Evolutionary conservation across 2,888 invertebrate genomes (phyloP).

Genomic region (Nesidiocoris tenuis): DNA sequence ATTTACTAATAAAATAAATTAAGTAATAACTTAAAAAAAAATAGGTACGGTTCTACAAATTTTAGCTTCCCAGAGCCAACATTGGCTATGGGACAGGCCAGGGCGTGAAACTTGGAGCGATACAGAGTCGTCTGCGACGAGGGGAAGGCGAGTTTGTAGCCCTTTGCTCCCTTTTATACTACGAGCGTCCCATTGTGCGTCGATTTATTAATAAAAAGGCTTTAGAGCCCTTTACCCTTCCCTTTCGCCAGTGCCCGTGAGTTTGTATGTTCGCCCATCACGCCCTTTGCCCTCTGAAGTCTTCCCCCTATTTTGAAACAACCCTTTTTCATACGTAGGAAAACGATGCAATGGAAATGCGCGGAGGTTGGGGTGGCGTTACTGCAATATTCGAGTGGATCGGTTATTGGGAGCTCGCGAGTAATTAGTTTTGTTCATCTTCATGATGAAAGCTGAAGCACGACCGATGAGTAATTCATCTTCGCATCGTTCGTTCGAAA

Average conservation of each 20-base stretch:
- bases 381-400: slow-evolving; percentile 27
- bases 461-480: slow-evolving; percentile 25
- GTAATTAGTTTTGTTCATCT: slow-evolving; percentile 42
- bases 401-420: slow-evolving; percentile 28
- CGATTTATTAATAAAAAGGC: slow-evolving; percentile 41
- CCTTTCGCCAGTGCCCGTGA: neutral
- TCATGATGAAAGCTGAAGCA: slow-evolving; percentile 21
- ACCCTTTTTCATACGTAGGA: slow-evolving; percentile 7
- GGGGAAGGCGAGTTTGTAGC: neutral
- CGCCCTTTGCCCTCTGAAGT: slow-evolving; percentile 12
- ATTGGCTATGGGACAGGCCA: too few species aligned
- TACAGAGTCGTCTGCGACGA: neutral
- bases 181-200: slow-evolving; percentile 14
- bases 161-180: neutral
- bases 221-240: slow-evolving; percentile 20
- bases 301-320: slow-evolving; percentile 9
- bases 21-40: too few species aligned
- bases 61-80: too few species aligned
- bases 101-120: neutral
- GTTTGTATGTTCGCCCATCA: neutral
- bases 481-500: too few species aligned
- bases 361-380: neutral
- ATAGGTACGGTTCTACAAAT: too few species aligned
- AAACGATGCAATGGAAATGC: neutral
- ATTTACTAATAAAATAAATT: too few species aligned